A percentile compares a stretch with the other conserved stretches of the same genome.
These are phyloP conservation scores for Acanthosepion lycidas DNA, from an alignment of 2,888 invertebrate genomes.

Conservation along the genomic window DNA sequence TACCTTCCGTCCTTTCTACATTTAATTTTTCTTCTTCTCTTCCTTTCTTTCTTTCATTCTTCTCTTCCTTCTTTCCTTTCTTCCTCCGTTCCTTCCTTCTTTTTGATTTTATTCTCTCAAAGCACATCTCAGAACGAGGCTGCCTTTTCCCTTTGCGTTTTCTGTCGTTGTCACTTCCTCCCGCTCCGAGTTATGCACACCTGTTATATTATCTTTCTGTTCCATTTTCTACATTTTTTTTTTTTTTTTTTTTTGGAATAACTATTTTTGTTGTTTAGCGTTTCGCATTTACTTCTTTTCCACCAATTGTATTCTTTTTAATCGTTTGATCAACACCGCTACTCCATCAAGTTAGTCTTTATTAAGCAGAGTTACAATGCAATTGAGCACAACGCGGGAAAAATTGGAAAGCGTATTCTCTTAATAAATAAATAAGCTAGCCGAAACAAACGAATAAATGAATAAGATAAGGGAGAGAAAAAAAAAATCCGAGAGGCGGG, in stretches of 20 bases:
- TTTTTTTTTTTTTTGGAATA: background rate
- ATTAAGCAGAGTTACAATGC: background rate
- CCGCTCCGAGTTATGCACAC: background rate
- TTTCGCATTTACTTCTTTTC: background rate
- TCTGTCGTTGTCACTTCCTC: background rate
- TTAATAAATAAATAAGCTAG: background rate
- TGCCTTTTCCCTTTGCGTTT: background rate
- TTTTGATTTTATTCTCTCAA: background rate
- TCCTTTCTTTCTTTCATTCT: background rate
- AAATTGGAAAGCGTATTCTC: background rate
- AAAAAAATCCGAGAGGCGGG: background rate
- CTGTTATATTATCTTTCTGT: background rate
- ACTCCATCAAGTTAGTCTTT: background rate
- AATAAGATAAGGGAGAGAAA: background rate
- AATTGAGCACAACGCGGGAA: background rate
- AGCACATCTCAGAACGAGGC: background rate
- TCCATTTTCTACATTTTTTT: background rate
- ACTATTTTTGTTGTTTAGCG: background rate
- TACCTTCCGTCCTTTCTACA: background rate
- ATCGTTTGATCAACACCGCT: background rate
- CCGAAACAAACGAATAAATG: background rate
- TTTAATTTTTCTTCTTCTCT: background rate
- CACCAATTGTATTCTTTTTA: slow-evolving; percentile 2
- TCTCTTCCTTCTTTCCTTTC: background rate
- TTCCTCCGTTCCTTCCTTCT: background rate